Conservation (phyloP, 2,113 vertebrate species). For the Ochotona princeps region DNA sequence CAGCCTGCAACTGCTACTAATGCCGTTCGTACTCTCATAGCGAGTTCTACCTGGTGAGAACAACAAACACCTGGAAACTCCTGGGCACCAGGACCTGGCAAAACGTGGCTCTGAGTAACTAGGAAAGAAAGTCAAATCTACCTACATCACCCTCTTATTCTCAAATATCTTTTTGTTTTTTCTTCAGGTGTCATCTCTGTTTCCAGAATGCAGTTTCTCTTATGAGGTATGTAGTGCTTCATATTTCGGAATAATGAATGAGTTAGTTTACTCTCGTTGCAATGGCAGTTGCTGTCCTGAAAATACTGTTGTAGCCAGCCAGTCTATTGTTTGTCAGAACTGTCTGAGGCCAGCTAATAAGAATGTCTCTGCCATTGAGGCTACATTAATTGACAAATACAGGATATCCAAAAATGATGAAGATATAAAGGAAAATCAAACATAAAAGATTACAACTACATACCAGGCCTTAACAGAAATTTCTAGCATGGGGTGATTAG, state of each 20-base stretch:
- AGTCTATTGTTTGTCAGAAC: conserved; percentile 55
- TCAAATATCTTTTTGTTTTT: conserved; percentile 53
- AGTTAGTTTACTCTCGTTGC: background rate
- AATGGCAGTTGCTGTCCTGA: conserved; percentile 50
- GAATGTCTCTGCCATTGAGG: conserved; percentile 51
- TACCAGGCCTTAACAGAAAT: conserved; percentile 25
- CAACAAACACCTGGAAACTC: conserved; percentile 12
- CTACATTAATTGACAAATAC: background rate
- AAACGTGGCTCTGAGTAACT: conserved; percentile 36
- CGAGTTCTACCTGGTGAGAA: conserved; percentile 29
- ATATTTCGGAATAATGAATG: conserved; percentile 78
- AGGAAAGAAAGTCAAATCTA: conserved; percentile 42
- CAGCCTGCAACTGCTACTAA: conserved; percentile 65
- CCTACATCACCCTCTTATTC: conserved; percentile 52
- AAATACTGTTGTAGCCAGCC: background rate
- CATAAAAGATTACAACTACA: background rate
- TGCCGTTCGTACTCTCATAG: conserved; percentile 45
- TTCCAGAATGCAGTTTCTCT: conserved; percentile 71
- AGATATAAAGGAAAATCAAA: background rate
- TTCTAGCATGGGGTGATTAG: background rate
- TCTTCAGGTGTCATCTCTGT: conserved; percentile 73
- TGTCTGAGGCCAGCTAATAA: background rate
- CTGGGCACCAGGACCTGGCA: background rate
- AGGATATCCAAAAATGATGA: background rate
- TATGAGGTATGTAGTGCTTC: conserved; percentile 75